Evolutionary conservation across 2,113 vertebrate species (phyloP).

Genomic region (Carassius carassius): DNA sequence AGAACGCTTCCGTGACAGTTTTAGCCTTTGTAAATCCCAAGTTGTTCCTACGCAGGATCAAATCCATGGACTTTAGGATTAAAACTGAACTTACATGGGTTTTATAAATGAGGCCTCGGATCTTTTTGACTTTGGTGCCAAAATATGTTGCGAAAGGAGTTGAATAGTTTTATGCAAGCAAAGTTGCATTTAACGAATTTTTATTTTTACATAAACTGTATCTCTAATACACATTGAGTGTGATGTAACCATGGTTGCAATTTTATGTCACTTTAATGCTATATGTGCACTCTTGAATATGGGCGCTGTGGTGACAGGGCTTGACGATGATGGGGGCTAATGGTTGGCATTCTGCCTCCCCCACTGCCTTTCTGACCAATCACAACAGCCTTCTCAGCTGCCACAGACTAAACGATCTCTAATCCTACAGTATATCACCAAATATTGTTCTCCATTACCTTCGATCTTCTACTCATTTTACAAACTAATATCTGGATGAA

Average conservation of each 20-base stretch:
- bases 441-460: conserved; percentile 49
- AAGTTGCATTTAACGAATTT: conserved; percentile 64
- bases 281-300: conserved; percentile 74
- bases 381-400: conserved; percentile 57
- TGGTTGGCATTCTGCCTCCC: conserved; percentile 69
- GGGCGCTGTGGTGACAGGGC: conserved; percentile 69
- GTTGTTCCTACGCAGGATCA: neutral
- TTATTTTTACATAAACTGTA: conserved; percentile 63
- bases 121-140: conserved; percentile 28
- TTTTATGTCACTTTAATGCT: conserved; percentile 80
- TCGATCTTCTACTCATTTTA: conserved; percentile 39
- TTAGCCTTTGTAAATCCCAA: neutral
- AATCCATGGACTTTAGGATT: conserved; percentile 19
- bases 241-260: conserved; percentile 74
- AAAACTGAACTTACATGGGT: neutral
- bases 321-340: conserved; percentile 76
- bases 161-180: conserved; percentile 74
- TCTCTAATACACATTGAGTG: conserved; percentile 78
- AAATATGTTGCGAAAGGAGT: conserved; percentile 36
- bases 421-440: conserved; percentile 62
- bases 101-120: conserved; percentile 31
- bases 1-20: neutral
- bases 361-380: conserved; percentile 67
- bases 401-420: conserved; percentile 60
- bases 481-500: conserved; percentile 64